Percentiles rank a stretch among this genome's conserved stretches.
phyloP scores from a whole-genome alignment of 1,140 invertebrate species.

The Homalodisca vitripennis region DNA sequence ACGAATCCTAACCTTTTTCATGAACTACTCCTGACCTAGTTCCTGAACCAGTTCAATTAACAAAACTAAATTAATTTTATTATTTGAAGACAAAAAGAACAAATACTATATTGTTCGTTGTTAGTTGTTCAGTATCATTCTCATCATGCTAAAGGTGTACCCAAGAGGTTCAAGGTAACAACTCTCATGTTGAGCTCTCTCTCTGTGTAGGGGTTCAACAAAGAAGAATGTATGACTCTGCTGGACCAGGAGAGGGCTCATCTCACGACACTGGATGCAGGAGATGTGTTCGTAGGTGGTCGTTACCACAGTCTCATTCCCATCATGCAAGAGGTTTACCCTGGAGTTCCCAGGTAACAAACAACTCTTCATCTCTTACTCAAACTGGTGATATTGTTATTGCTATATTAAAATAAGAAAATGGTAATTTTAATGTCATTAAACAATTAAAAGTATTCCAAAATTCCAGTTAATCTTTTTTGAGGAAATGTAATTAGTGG shows the following conservation, averaged over 20 bases:
- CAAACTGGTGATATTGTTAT: too few relatives aligned
- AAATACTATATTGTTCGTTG: not conserved
- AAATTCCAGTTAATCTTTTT: too few relatives aligned
- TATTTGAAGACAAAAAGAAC: too few relatives aligned
- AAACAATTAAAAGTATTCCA: too few relatives aligned
- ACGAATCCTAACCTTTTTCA: too few relatives aligned
- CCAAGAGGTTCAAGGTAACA: too few relatives aligned
- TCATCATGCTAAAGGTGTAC: too few relatives aligned
- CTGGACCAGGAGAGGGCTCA: conserved; percentile 78
- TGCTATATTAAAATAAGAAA: too few relatives aligned
- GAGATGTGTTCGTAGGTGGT: conserved; percentile 90
- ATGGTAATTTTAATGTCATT: too few relatives aligned
- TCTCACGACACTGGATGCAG: conserved; percentile 85
- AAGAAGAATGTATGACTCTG: conserved; percentile 78
- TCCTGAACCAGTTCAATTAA: not conserved
- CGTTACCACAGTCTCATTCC: conserved; percentile 91
- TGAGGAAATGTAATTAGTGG: too few relatives aligned
- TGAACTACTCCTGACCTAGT: not conserved
- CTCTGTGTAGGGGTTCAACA: conserved; percentile 60
- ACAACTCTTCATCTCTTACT: too few relatives aligned
- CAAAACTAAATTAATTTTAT: not conserved
- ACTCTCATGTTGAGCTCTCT: not conserved
- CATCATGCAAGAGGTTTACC: conserved; percentile 57
- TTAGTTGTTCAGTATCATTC: not conserved
- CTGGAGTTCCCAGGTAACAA: not conserved